A percentile compares a stretch with the other conserved stretches of the same genome.
Conservation (phyloP, 2,113 vertebrate species). For the Burhinus bistriatus region DNA sequence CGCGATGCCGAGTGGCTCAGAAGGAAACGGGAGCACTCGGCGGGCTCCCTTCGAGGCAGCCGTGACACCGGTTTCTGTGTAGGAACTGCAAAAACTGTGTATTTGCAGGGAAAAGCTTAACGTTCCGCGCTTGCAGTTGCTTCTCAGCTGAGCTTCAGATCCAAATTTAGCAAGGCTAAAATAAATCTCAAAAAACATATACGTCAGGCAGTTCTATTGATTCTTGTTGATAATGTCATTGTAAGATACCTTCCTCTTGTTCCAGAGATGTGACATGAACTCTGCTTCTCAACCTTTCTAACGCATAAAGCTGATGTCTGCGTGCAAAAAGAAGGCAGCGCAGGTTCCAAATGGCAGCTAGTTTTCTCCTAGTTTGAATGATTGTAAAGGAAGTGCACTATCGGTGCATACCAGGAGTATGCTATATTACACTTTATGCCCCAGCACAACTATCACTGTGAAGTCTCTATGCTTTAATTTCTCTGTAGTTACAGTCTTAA, state of each 20-base stretch:
- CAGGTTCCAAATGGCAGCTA: neutral
- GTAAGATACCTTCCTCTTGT: neutral
- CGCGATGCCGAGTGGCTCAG: neutral
- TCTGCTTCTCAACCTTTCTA: neutral
- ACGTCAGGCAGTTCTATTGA: neutral
- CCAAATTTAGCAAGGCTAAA: neutral
- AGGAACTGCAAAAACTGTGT: neutral
- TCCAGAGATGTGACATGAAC: neutral
- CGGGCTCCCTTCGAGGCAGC: neutral
- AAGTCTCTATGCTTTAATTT: neutral
- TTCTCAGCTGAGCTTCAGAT: neutral
- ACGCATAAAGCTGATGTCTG: neutral
- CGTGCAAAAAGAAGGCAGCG: neutral
- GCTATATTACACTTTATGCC: neutral
- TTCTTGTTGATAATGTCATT: neutral
- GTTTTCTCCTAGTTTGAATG: neutral
- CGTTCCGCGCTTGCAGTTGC: neutral
- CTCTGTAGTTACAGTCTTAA: neutral
- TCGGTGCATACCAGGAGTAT: neutral
- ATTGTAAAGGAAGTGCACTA: neutral
- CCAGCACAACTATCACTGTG: neutral
- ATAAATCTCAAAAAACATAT: neutral
- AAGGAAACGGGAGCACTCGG: neutral
- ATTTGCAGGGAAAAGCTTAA: neutral
- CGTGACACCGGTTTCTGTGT: neutral